These are phyloP conservation scores for Drusus annulatus DNA, from an alignment of 1,140 invertebrate genomes.

Conservation along the genomic window DNA sequence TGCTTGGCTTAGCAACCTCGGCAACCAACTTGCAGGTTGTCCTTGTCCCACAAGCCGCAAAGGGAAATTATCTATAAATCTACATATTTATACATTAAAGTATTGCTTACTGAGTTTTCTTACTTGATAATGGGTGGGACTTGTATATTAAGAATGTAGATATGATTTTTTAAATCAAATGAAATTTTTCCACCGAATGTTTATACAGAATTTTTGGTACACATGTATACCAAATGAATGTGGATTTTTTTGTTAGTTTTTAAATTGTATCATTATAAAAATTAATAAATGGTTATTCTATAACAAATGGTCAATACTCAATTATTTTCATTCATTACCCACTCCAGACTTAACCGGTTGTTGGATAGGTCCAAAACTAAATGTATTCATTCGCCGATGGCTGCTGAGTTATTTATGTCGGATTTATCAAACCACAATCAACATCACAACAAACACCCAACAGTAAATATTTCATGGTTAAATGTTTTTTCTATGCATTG, in stretches of 20 bases:
- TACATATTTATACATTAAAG: slow-evolving; percentile 45
- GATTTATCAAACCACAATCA: too few species aligned
- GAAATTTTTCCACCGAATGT: slow-evolving; percentile 36
- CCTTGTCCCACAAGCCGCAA: background rate
- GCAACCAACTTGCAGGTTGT: background rate
- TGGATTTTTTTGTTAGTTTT: slow-evolving; percentile 49
- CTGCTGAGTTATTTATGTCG: too few species aligned
- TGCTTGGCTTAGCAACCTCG: background rate
- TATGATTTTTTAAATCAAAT: slow-evolving; percentile 44
- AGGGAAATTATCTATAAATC: slow-evolving; percentile 21
- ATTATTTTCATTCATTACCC: too few species aligned
- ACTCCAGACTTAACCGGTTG: too few species aligned
- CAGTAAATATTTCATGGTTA: too few species aligned
- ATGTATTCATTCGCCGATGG: too few species aligned
- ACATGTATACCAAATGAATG: slow-evolving; percentile 36
- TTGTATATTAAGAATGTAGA: slow-evolving; percentile 50
- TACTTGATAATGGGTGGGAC: slow-evolving; percentile 28
- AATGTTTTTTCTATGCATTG: too few species aligned
- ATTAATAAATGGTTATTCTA: slow-evolving; percentile 54
- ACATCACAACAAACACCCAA: too few species aligned
- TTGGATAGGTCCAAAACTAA: too few species aligned
- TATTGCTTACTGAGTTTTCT: slow-evolving; percentile 38
- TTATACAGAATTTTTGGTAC: slow-evolving; percentile 40
- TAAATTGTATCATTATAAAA: slow-evolving; percentile 52
- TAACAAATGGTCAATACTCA: slow-evolving; percentile 31